Conservation (phyloP, 2,113 vertebrate species). For the Tyto alba region DNA sequence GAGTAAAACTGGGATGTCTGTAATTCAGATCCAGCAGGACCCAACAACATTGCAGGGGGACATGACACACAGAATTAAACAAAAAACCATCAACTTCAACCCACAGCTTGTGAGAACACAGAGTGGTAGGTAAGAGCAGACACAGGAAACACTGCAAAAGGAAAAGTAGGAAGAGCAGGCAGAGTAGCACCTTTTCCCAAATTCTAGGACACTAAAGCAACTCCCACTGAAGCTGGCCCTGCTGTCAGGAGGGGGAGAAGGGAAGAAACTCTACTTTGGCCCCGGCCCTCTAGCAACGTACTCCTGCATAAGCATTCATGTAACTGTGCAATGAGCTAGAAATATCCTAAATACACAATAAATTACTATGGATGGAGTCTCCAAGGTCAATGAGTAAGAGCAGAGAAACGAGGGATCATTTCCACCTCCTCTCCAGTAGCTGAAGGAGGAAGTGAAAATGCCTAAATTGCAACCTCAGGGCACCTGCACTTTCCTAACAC, state of each 20-base stretch:
- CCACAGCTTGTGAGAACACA: neutral
- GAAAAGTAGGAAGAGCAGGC: neutral
- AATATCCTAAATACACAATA: neutral
- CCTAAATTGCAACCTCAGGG: neutral
- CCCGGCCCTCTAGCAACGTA: neutral
- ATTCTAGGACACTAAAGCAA: neutral
- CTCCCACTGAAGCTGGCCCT: neutral
- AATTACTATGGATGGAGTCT: neutral
- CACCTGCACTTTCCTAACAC: neutral
- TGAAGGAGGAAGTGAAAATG: neutral
- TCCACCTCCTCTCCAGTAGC: neutral
- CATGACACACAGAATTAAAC: neutral
- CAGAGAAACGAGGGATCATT: neutral
- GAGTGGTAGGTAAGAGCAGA: neutral
- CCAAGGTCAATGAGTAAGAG: neutral
- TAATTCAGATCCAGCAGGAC: neutral
- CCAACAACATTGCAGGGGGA: neutral
- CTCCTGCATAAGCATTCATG: neutral
- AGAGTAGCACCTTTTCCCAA: neutral
- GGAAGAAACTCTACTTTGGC: neutral
- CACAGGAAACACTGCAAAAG: neutral
- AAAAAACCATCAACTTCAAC: neutral
- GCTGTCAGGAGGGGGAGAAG: neutral
- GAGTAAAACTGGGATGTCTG: neutral
- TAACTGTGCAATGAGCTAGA: neutral